Evolutionary conservation across 1,140 invertebrate species (phyloP).

Genomic region (Heliconius hermathena): DNA sequence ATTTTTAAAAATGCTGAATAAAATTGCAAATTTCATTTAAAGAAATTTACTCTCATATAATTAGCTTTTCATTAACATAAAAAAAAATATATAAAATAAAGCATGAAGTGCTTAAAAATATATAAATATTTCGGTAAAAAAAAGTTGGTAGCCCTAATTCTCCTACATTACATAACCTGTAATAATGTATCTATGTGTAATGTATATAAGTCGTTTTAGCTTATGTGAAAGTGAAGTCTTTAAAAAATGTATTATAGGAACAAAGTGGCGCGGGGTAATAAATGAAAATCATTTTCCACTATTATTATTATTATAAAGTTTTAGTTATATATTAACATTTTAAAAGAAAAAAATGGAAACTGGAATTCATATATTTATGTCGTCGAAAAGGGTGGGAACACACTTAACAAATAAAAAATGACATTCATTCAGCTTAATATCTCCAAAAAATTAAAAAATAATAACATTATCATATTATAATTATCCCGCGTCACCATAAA

Average conservation of each 20-base stretch:
- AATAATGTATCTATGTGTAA: neutral
- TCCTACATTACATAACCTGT: neutral
- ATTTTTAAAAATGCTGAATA: too few species aligned
- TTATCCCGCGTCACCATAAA: constrained; percentile 16
- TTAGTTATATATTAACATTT: too few species aligned
- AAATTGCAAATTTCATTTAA: too few species aligned
- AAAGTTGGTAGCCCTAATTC: too few species aligned
- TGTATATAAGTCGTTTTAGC: neutral
- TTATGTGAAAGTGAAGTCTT: constrained; percentile 1
- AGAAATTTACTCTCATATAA: too few species aligned
- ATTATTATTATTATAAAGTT: neutral
- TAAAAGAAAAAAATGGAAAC: neutral
- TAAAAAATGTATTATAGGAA: constrained; percentile 20
- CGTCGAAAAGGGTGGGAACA: neutral
- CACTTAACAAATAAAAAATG: neutral
- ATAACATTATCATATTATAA: too few species aligned
- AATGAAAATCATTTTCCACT: neutral
- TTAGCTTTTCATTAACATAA: too few species aligned
- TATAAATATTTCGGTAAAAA: too few species aligned
- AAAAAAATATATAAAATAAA: too few species aligned
- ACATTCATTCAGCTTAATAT: neutral
- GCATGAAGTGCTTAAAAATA: too few species aligned
- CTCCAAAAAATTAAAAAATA: neutral
- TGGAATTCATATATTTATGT: neutral
- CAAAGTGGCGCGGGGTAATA: constrained; percentile 22